Conservation (phyloP, 2,888 invertebrate species). For the Andricus curvator region DNA sequence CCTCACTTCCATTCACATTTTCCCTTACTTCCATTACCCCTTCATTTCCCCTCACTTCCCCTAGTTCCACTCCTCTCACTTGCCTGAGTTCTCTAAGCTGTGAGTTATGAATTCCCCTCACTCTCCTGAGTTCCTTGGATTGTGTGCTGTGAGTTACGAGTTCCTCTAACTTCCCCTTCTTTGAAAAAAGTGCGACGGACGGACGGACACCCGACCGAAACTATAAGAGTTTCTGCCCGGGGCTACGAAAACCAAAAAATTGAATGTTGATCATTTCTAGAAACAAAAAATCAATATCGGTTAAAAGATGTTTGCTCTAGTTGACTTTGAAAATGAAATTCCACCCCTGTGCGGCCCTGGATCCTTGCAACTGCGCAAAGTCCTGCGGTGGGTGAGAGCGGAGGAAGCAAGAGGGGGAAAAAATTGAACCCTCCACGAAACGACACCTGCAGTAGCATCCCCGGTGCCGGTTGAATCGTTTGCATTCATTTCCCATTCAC, state of each 20-base stretch:
- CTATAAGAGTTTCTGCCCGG: too few relatives aligned
- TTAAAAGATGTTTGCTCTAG: too few relatives aligned
- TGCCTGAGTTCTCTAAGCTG: too few relatives aligned
- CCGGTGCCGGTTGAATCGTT: constrained; percentile 49
- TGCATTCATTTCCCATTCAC: constrained; percentile 47
- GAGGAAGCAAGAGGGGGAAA: constrained; percentile 42
- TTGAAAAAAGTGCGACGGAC: too few relatives aligned
- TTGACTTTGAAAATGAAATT: constrained; percentile 47
- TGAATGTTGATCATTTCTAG: not conserved
- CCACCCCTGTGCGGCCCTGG: constrained; percentile 42
- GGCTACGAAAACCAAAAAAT: not conserved
- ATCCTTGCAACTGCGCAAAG: constrained; percentile 67
- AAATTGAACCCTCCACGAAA: constrained; percentile 48
- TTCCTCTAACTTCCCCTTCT: not conserved
- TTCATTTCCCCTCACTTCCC: too few relatives aligned
- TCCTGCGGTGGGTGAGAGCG: constrained; percentile 50
- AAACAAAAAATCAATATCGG: not conserved
- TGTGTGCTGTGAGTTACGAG: too few relatives aligned
- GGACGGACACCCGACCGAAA: too few relatives aligned
- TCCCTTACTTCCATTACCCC: too few relatives aligned
- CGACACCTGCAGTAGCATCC: constrained; percentile 53
- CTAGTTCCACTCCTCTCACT: too few relatives aligned
- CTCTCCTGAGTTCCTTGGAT: too few relatives aligned
- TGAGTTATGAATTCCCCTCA: too few relatives aligned
- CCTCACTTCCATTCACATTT: too few relatives aligned